Evolutionary conservation across 2,888 invertebrate species (phyloP), one percentile per base, ranked within the genome.

Genomic region (Drosophila meridionalis): DNA sequence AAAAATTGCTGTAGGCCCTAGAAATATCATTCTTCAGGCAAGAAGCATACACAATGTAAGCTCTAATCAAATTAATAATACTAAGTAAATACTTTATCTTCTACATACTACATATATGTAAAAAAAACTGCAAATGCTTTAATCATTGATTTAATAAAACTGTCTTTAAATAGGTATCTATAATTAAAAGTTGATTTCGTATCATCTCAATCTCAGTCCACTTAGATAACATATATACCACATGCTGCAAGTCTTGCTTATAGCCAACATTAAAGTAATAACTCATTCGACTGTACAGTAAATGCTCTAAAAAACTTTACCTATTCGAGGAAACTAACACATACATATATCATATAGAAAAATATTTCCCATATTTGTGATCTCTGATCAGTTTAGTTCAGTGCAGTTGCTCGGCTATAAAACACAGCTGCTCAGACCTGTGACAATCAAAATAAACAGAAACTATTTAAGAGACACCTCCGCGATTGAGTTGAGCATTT

Each of bases 401-500:
- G 11, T 6, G 38, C 26, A 36, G 53, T 32, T 34, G 11, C n/a
- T 34, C 38, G 28, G 55, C 38, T 28, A 20, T 42, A 28, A 45
- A 5, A 53, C 56, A 55, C 61, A 70, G 55, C 62, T 71, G 77
- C 57, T 64, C 70, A 55, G 50, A 38, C 62, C 28, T 28, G 38
- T 26, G 50, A 63, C 43, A 64, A 56, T 42, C 45, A 63, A 45
- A 48, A 26, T 45, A 62, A 69, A 76, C 58, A 70, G 32, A 57
- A 65, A 26, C 61, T 52, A 43, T 36, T 59, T 55, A 43, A 64
- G 53, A 59, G 62, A 48, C 77, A 67, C 80, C 76, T 65, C 58
- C 58, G 63, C 76, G 26, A 32, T 61, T 60, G 36, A 48, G 11
- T 43, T 55, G 42, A 38, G 52, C 52, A 64, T 53, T 68, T 69